A percentile compares a stretch with the other conserved stretches of the same genome.
Evolutionary conservation across 2,113 vertebrate species (phyloP).

Genomic region (Mola mola): DNA sequence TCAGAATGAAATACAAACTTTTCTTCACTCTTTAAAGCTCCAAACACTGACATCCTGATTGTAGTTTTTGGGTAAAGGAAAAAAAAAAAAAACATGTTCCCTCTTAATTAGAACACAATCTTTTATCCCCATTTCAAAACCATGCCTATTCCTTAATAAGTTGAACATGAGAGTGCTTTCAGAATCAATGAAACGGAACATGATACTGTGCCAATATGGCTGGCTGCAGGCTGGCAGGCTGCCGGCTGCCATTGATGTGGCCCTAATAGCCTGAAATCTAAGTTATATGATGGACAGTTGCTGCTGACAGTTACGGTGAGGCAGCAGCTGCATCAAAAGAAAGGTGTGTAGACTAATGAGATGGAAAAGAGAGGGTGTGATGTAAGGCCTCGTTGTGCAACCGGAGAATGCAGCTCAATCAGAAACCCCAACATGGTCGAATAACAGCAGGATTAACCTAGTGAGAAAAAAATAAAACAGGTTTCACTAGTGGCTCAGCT

Average conservation of each 20-base stretch:
- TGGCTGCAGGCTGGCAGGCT: constrained; percentile 36
- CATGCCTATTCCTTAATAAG: constrained; percentile 51
- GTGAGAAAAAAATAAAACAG: not conserved
- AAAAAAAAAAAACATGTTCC: constrained; percentile 34
- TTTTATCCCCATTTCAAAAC: constrained; percentile 69
- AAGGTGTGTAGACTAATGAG: constrained; percentile 85
- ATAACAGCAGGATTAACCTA: constrained; percentile 39
- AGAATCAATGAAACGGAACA: constrained; percentile 39
- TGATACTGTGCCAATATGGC: constrained; percentile 45
- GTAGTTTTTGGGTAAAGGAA: constrained; percentile 33
- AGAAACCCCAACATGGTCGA: constrained; percentile 55
- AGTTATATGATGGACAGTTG: constrained; percentile 77
- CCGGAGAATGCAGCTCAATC: constrained; percentile 65
- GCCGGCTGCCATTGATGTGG: constrained; percentile 68
- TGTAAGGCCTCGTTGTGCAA: constrained; percentile 64
- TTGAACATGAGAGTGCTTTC: constrained; percentile 48
- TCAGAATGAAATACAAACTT: constrained; percentile 62
- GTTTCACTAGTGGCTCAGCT: constrained; percentile 24
- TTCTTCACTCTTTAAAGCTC: constrained; percentile 54
- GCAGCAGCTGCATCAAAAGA: constrained; percentile 79
- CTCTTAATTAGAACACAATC: constrained; percentile 62
- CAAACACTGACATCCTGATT: constrained; percentile 15
- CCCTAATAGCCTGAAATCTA: constrained; percentile 75
- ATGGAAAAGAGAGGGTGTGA: constrained; percentile 78
- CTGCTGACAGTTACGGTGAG: constrained; percentile 74